These are phyloP conservation scores for Pitta sordida DNA, from an alignment of 2,113 vertebrate genomes.

Conservation along the genomic window DNA sequence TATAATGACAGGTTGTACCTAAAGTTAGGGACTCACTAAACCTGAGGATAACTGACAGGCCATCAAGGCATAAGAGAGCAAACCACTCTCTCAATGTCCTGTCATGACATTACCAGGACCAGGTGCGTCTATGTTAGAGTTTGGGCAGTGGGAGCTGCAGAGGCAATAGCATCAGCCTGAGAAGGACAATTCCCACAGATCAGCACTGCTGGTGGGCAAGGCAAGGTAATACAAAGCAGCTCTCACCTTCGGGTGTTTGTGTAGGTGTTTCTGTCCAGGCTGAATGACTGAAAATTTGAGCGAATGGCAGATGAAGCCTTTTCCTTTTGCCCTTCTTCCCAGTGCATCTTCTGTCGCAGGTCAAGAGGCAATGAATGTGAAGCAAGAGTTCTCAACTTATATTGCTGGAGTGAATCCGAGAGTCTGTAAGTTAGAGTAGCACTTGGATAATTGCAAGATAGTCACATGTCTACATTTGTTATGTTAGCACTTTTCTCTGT, in stretches of 20 bases:
- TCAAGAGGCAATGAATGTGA: background rate
- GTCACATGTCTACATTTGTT: background rate
- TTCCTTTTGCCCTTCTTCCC: background rate
- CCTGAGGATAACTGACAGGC: background rate
- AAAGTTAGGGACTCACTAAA: background rate
- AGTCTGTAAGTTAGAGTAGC: background rate
- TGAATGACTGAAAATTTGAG: background rate
- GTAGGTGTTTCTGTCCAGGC: background rate
- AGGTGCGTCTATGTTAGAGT: background rate
- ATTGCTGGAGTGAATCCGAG: background rate
- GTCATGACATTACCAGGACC: background rate
- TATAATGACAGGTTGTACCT: background rate
- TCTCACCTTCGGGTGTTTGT: background rate
- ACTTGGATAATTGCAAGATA: background rate
- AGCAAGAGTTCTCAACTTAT: background rate
- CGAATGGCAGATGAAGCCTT: background rate
- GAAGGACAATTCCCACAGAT: background rate
- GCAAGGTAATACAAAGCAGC: background rate
- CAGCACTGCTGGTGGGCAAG: background rate
- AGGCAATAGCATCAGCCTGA: background rate
- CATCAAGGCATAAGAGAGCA: background rate
- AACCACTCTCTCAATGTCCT: background rate
- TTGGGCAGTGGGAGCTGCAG: background rate
- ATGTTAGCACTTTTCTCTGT: background rate
- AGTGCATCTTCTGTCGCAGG: background rate